phyloP scores from a whole-genome alignment of 2,888 invertebrate species.

The Leucoptera coffeella region DNA sequence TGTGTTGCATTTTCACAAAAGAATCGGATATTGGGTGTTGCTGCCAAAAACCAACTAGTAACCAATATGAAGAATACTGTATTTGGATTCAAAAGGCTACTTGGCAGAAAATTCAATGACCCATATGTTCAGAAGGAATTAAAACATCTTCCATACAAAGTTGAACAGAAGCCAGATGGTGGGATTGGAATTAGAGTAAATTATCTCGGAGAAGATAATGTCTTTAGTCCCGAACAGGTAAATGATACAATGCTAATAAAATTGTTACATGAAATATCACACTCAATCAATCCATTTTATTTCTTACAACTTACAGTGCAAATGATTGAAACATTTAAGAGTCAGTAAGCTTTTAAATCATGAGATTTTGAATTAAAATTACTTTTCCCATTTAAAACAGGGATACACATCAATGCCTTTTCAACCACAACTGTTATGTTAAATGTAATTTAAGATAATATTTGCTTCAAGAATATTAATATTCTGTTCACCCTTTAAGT shows the following conservation, averaged over 20 bases:
- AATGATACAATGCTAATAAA: too few species aligned
- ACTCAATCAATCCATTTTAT: neutral
- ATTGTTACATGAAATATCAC: neutral
- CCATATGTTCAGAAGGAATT: conserved; percentile 82
- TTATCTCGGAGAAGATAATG: conserved; percentile 80
- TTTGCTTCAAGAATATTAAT: too few species aligned
- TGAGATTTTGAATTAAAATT: too few species aligned
- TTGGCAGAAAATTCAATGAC: conserved; percentile 88
- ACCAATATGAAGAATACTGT: conserved; percentile 98
- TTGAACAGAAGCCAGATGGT: conserved; percentile 71
- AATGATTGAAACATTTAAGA: too few species aligned
- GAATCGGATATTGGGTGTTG: conserved; percentile 89
- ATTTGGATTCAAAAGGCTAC: conserved; percentile 84
- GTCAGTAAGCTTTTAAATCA: too few species aligned
- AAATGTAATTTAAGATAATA: too few species aligned
- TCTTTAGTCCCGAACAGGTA: conserved; percentile 85
- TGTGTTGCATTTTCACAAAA: conserved; percentile 93
- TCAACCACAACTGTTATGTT: too few species aligned
- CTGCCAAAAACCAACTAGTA: conserved; percentile 94
- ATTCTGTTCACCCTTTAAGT: too few species aligned
- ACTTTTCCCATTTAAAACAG: too few species aligned
- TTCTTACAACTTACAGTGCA: neutral
- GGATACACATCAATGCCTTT: too few species aligned
- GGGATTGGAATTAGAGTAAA: conserved; percentile 82
- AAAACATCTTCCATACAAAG: conserved; percentile 70